Conservation (phyloP, 2,113 vertebrate genomes). For the Neolamprologus sp. region DNA sequence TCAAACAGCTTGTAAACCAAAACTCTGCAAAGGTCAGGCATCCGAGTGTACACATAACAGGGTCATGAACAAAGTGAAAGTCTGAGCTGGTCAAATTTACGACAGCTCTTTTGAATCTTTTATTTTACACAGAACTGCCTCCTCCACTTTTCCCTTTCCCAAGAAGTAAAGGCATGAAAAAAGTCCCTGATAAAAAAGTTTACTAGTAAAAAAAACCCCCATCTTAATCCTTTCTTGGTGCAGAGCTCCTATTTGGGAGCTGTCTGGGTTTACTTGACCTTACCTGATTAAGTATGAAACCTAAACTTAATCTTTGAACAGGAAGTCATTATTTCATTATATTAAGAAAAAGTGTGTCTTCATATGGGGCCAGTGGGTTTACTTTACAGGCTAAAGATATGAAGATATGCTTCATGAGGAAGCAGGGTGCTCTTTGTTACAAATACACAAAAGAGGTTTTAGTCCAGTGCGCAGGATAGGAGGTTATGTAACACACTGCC, state of each 20-base stretch:
- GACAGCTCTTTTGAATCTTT: not conserved
- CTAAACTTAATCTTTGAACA: not conserved
- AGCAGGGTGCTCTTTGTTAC: not conserved
- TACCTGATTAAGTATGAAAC: not conserved
- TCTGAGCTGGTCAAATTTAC: not conserved
- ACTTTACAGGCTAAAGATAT: not conserved
- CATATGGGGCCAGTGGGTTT: not conserved
- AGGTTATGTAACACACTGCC: not conserved
- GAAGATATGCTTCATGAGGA: not conserved
- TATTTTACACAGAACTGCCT: slow-evolving; percentile 1
- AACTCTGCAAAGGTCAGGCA: not conserved
- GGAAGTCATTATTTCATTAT: not conserved
- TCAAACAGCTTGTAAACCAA: slow-evolving; percentile 13
- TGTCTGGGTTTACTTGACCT: not conserved
- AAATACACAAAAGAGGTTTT: not conserved
- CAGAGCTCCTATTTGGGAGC: not conserved
- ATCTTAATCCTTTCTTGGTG: not conserved
- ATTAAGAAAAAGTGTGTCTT: not conserved
- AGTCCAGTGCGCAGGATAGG: not conserved
- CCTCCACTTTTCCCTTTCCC: not conserved
- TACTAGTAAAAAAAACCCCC: accelerated
- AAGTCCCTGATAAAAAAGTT: not conserved
- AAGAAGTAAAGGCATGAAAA: not conserved
- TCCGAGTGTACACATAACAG: not conserved
- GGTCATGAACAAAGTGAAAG: slow-evolving; percentile 9